Percentiles rank a stretch among this genome's conserved stretches.
These are phyloP conservation scores for Lottia gigantea DNA, from an alignment of 2,888 invertebrate genomes.

Conservation along the genomic window DNA sequence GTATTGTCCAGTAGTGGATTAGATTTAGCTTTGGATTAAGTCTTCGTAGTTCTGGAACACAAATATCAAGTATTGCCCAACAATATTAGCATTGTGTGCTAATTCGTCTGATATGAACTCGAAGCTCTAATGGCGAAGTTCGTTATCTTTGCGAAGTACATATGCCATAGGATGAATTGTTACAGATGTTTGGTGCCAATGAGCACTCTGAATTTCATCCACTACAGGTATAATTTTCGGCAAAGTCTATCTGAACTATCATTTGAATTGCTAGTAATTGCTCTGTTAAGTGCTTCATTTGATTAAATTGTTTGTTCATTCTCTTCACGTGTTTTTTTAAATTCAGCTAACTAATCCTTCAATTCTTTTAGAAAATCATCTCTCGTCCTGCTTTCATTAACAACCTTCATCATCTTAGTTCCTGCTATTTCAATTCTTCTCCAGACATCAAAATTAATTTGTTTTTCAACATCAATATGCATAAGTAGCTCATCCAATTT, in stretches of 20 bases:
- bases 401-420: constrained; percentile 32
- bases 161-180: not conserved
- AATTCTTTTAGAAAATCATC: constrained; percentile 21
- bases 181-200: not conserved
- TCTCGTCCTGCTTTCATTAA: constrained; percentile 11
- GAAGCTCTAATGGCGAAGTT: constrained; percentile 16
- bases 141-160: not conserved
- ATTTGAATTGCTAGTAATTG: constrained; percentile 21
- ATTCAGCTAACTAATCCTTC: constrained; percentile 17
- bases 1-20: constrained; percentile 37
- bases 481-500: too few relatives aligned
- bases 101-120: constrained; percentile 21
- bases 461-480: constrained; percentile 1
- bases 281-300: constrained; percentile 25
- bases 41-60: constrained; percentile 14
- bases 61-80: constrained; percentile 21
- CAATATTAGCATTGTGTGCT: constrained; percentile 25
- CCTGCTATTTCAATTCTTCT: constrained; percentile 26
- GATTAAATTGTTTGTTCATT: constrained; percentile 25
- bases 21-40: not conserved
- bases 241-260: constrained; percentile 34
- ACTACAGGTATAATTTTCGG: constrained; percentile 32
- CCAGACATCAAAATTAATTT: constrained; percentile 24
- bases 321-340: constrained; percentile 24
- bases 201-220: not conserved